Percentiles rank a stretch among this genome's conserved stretches.
These are phyloP conservation scores for Crax fasciolata DNA, from an alignment of 2,797 vertebrate species.

Conservation along the genomic window DNA sequence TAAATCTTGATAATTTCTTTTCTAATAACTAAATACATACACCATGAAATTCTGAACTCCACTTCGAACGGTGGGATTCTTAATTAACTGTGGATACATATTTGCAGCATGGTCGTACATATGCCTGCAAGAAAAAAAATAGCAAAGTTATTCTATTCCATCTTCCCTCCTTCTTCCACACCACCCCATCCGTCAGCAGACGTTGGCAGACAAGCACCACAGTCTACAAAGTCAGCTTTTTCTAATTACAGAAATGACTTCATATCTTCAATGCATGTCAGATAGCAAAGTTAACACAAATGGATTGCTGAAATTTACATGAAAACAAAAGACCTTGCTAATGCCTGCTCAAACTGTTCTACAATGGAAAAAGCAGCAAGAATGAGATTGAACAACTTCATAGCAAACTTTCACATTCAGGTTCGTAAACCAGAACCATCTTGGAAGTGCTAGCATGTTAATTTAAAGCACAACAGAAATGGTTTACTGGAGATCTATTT, in stretches of 20 bases:
- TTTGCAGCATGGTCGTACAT: slow-evolving; percentile 92
- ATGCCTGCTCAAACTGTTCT: neutral
- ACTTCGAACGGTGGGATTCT: slow-evolving; percentile 66
- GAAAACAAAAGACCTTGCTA: neutral
- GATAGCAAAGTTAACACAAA: slow-evolving; percentile 3
- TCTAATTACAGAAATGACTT: neutral
- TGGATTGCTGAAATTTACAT: neutral
- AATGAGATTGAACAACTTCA: neutral
- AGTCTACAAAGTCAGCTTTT: neutral
- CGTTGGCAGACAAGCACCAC: neutral
- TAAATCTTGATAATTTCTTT: neutral
- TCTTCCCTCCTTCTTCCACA: neutral
- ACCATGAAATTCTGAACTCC: slow-evolving; percentile 87
- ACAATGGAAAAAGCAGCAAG: neutral
- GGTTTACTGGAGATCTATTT: neutral
- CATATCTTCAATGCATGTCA: neutral
- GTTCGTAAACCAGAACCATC: neutral
- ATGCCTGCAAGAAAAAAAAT: slow-evolving; percentile 83
- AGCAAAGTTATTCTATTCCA: slow-evolving; percentile 33
- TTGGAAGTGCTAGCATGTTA: neutral
- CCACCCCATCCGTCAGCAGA: neutral
- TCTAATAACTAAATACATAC: slow-evolving; percentile 81
- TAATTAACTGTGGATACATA: slow-evolving; percentile 92
- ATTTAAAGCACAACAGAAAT: neutral
- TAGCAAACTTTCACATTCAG: neutral